Evolutionary conservation across 2,888 invertebrate species (phyloP).

Genomic region (Patella depressa): DNA sequence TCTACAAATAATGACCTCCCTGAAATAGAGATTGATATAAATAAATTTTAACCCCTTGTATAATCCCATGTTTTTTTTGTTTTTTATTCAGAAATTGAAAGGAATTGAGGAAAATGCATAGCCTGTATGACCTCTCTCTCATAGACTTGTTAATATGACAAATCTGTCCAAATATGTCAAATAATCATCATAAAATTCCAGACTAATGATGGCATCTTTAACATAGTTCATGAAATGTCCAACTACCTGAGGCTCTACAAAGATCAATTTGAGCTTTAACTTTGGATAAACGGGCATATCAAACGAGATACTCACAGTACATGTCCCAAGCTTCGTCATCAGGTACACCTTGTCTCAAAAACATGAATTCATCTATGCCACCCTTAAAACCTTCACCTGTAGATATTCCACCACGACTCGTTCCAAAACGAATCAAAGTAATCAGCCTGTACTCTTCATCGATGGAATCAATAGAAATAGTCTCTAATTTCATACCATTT

Average conservation of each 20-base stretch:
- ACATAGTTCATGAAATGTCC: no score
- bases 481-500: background rate
- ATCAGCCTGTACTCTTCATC: constrained; percentile 1
- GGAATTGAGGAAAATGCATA: no score
- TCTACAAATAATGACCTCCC: constrained; percentile 27
- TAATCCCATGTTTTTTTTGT: background rate
- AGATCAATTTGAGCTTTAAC: no score
- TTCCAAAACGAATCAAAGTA: constrained; percentile 15
- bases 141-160: no score
- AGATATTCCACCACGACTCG: constrained; percentile 16
- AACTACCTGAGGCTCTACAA: no score
- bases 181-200: no score
- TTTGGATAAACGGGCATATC: no score
- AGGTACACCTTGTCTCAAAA: constrained; percentile 21
- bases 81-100: background rate
- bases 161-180: no score
- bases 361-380: constrained; percentile 33
- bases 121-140: no score
- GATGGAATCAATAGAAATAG: background rate
- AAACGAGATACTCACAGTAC: constrained; percentile 29
- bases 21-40: constrained; percentile 18
- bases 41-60: background rate
- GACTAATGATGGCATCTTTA: no score
- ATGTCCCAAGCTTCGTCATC: constrained; percentile 17
- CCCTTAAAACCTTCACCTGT: constrained; percentile 24